phyloP scores from a whole-genome alignment of 2,797 vertebrate species.

The Selene dorsalis region DNA sequence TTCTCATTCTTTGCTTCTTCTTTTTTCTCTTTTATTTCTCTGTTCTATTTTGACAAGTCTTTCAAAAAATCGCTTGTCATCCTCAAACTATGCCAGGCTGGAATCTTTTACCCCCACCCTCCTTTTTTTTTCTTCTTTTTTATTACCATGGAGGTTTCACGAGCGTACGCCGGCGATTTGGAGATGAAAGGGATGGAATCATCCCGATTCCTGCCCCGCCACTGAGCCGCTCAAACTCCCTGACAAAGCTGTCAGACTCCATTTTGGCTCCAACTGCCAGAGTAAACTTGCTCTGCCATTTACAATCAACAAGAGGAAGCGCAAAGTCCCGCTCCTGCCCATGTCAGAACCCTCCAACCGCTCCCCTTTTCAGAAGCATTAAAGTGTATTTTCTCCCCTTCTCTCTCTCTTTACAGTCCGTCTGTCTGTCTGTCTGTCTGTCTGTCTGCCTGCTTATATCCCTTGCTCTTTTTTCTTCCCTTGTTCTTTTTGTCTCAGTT shows the following conservation, averaged over 20 bases:
- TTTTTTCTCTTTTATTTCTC: conserved; percentile 34
- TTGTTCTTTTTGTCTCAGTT: conserved; percentile 25
- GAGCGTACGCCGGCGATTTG: conserved; percentile 76
- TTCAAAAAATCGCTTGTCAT: conserved; percentile 77
- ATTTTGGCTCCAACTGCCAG: conserved; percentile 82
- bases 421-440: too few species aligned
- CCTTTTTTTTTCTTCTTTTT: conserved; percentile 25
- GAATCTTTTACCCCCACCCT: conserved; percentile 13
- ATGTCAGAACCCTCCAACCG: conserved; percentile 71
- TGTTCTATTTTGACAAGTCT: conserved; percentile 70
- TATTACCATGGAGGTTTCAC: conserved; percentile 75
- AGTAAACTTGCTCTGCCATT: conserved; percentile 85
- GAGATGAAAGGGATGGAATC: conserved; percentile 87
- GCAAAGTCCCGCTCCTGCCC: conserved; percentile 74
- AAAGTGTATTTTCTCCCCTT: conserved; percentile 49
- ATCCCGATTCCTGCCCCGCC: conserved; percentile 83
- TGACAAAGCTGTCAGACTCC: conserved; percentile 89
- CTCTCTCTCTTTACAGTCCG: conserved; percentile 26
- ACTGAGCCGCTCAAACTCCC: conserved; percentile 85
- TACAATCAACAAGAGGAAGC: conserved; percentile 80
- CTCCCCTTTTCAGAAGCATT: conserved; percentile 59
- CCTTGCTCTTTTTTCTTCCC: conserved; percentile 11
- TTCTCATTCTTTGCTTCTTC: conserved; percentile 50
- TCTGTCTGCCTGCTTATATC: conserved; percentile 41
- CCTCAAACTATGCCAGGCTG: conserved; percentile 67